Conservation (phyloP, 2,888 invertebrate genomes). For the Ornithoptera priamus region DNA sequence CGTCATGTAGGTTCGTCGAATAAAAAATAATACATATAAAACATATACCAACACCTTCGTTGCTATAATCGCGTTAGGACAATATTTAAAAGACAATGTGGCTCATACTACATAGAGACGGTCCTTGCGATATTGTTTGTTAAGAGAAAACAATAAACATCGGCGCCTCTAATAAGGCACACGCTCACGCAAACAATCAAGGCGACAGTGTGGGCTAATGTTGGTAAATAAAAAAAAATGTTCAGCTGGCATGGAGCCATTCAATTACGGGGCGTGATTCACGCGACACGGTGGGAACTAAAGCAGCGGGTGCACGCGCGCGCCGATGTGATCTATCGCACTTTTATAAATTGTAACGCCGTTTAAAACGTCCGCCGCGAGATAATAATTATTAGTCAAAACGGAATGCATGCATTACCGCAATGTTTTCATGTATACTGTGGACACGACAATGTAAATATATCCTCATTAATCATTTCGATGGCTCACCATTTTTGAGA, state of each 20-base stretch:
- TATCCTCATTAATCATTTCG: no score
- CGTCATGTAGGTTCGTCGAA: no score
- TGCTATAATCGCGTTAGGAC: no score
- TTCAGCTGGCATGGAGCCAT: conserved; percentile 11
- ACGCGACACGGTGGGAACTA: not conserved
- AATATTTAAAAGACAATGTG: no score
- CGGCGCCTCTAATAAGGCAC: not conserved
- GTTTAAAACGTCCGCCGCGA: not conserved
- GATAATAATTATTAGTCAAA: conserved; percentile 4
- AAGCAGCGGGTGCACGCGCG: not conserved
- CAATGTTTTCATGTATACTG: no score
- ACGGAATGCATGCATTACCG: not conserved
- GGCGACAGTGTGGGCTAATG: conserved; percentile 3
- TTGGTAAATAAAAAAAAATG: conserved; percentile 23
- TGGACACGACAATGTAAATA: no score
- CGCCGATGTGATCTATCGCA: not conserved
- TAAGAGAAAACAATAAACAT: not conserved
- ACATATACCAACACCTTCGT: no score
- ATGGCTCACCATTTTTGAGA: no score
- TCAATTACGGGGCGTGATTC: conserved; percentile 5
- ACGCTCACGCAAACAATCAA: not conserved
- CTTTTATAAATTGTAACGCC: not conserved
- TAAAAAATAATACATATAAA: no score
- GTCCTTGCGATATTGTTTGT: no score
- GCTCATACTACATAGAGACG: no score